These are phyloP conservation scores for Lethenteron reissneri DNA, from an alignment of 2,113 vertebrate species.

Conservation along the genomic window DNA sequence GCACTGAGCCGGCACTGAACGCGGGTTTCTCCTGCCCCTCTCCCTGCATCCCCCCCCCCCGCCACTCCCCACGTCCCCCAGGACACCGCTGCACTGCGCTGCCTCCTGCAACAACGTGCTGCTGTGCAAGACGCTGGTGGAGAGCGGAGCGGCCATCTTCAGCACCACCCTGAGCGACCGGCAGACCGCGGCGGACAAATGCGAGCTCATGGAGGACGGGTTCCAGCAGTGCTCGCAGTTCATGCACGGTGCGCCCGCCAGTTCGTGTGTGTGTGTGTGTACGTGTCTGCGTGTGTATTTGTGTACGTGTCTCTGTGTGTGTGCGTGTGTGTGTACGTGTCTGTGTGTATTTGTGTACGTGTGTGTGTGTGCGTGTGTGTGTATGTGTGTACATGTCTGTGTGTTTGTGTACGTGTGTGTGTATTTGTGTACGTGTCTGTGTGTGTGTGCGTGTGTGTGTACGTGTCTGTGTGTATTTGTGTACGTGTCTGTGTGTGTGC, in stretches of 20 bases:
- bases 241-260: slow-evolving; percentile 47
- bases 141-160: slow-evolving; percentile 74
- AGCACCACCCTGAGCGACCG: slow-evolving; percentile 88
- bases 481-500: neutral
- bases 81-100: slow-evolving; percentile 86
- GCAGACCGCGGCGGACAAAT: slow-evolving; percentile 91
- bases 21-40: neutral
- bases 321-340: neutral
- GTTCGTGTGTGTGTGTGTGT: neutral
- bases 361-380: neutral
- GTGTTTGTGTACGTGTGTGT: neutral
- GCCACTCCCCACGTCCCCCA: slow-evolving; percentile 12
- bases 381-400: neutral
- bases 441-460: neutral
- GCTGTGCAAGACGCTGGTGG: slow-evolving; percentile 92
- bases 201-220: slow-evolving; percentile 91
- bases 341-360: neutral
- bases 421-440: neutral
- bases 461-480: neutral
- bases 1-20: neutral
- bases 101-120: slow-evolving; percentile 95
- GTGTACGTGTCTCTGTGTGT: neutral
- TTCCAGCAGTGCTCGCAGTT: slow-evolving; percentile 95
- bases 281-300: neutral
- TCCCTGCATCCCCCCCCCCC: neutral